Base-by-base conservation (phyloP, 2,888 invertebrate species). In the Abrostola tripartita region DNA sequence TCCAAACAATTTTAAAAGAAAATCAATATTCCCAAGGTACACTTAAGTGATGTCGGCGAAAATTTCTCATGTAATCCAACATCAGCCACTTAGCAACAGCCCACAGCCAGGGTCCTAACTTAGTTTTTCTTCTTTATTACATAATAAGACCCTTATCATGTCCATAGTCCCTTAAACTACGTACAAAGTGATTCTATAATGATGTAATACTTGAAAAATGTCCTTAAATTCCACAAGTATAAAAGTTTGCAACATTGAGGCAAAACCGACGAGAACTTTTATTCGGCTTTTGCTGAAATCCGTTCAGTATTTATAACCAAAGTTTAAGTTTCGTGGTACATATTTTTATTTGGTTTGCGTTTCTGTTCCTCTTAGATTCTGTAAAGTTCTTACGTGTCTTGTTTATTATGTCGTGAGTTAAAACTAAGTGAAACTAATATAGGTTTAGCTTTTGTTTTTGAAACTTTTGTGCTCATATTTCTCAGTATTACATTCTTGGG, bases 251-350 rank as follows among this genome's bases (percentile, higher is more conserved):
- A 53, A 58, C 50, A 58, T 62, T 61, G 40, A 69, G 40, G 61
- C 52, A 59, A 57, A 60, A 47, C 49, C 49, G 38, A 49, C 35
- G 47, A 50, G 61, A 67, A 61, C 53, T 74, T 78, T 65, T 65
- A 65, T 70, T 66, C 65, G 61, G 58, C 47, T 79, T 68, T 4
- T 51, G 9, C 41, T 42, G 14, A 53, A 73, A 76, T 70, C 62
- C 57, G 38, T 58, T 68, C 41, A 51, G 61, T 65, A 61, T 65
- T 55, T 67, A 50, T 63, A 58, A 11, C 67, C 47, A 10, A 63
- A 57, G 40, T 60, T 62, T 36, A 58, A 61, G 41, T 57, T 61
- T 14, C 38, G 14, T 11, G 41, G 35, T 12, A 53, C 37, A 58
- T 40, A 44, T 42, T 49, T 55, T 65, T 61, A 61, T 72, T 65